Conservation (phyloP, 2,888 invertebrate species). For the Calameuta idolon region DNA sequence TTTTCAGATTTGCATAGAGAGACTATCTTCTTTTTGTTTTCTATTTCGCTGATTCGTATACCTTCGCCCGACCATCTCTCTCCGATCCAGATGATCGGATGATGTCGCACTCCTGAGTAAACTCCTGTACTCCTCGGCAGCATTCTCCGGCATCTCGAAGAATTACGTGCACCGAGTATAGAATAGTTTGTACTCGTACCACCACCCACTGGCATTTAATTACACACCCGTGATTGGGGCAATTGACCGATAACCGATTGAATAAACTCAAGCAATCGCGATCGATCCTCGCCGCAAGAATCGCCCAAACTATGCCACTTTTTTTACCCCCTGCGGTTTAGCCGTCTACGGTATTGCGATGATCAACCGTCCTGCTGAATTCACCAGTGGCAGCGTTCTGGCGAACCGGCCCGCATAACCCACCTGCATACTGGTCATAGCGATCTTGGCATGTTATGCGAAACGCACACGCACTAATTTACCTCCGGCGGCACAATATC, state of each 20-base stretch:
- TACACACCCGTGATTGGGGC: background rate
- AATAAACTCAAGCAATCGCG: background rate
- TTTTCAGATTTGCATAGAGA: background rate
- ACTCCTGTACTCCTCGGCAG: background rate
- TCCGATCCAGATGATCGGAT: background rate
- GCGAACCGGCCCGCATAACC: conserved; percentile 33
- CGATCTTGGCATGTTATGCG: conserved; percentile 43
- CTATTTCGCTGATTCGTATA: background rate
- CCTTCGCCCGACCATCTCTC: background rate
- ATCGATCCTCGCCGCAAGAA: background rate
- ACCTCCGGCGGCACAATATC: background rate
- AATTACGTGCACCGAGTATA: background rate
- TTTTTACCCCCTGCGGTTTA: background rate
- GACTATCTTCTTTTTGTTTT: background rate
- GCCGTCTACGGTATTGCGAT: background rate
- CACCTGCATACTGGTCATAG: conserved; percentile 51
- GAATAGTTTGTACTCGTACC: background rate
- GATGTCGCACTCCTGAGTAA: background rate
- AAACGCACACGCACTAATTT: conserved; percentile 19
- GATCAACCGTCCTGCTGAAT: background rate
- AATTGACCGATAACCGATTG: background rate
- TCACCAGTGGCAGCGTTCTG: background rate
- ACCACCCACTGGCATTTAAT: background rate
- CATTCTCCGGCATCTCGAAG: background rate
- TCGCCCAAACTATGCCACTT: background rate